Conservation (phyloP, 2,797 vertebrate species). For the Sebastes matsubarae region DNA sequence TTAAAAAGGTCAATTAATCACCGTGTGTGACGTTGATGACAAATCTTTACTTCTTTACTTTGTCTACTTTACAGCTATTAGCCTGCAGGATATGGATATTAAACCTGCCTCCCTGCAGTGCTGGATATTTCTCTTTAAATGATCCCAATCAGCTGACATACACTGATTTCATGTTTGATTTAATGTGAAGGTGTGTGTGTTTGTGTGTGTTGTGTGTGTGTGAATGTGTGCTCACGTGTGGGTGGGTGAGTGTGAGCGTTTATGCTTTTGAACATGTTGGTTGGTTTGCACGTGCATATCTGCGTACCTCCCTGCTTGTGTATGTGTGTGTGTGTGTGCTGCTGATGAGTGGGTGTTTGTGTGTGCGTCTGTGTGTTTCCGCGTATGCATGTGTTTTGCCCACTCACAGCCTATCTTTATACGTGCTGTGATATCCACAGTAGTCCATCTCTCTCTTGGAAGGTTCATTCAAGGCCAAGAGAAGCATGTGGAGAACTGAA, state of each 20-base stretch:
- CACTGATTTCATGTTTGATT: constrained; percentile 27
- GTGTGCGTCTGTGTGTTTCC: constrained; percentile 16
- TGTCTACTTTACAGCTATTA: neutral
- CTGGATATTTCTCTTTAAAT: constrained; percentile 3
- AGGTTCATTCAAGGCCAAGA: constrained; percentile 34
- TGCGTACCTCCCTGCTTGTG: neutral
- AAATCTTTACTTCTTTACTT: constrained; percentile 8
- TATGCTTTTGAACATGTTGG: constrained; percentile 17
- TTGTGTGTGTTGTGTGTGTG: neutral
- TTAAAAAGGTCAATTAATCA: neutral
- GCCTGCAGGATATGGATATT: neutral
- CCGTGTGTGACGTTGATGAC: neutral
- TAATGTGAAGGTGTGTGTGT: neutral
- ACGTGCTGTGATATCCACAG: constrained; percentile 37
- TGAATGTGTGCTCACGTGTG: constrained; percentile 16
- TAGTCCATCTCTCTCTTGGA: constrained; percentile 23
- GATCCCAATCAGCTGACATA: constrained; percentile 13
- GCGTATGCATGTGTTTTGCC: constrained; percentile 56
- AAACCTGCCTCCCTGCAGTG: neutral
- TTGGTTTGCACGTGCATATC: constrained; percentile 28
- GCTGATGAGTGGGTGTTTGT: constrained; percentile 18
- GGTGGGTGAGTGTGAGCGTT: constrained; percentile 26
- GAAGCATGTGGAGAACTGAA: constrained; percentile 17
- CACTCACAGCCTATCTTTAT: constrained; percentile 72
- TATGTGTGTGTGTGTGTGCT: neutral